phyloP scores from a whole-genome alignment of 2,888 invertebrate genomes.

The Apodemia duryi region DNA sequence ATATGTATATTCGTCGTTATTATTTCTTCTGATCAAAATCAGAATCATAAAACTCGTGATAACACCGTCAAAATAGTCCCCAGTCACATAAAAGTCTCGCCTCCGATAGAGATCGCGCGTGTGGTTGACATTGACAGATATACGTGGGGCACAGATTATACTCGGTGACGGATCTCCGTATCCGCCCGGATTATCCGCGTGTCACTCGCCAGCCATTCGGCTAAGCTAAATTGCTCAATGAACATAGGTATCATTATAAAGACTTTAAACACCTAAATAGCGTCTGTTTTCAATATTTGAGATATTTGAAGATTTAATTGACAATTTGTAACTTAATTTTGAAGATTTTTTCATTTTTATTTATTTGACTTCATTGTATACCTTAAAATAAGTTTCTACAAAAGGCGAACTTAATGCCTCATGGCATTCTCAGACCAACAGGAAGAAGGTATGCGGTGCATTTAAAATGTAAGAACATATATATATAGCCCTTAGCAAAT shows the following conservation, averaged over 20 bases:
- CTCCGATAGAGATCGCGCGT: conserved; percentile 26
- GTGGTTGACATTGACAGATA: conserved; percentile 32
- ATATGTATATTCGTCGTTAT: not conserved
- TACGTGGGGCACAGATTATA: conserved; percentile 27
- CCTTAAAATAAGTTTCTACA: no score
- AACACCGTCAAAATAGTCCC: conserved; percentile 21
- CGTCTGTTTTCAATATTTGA: not conserved
- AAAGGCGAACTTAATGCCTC: no score
- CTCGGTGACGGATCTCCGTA: conserved; percentile 12
- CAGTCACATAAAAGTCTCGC: conserved; percentile 22
- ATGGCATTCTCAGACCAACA: no score
- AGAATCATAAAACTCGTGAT: not conserved
- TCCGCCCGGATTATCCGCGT: conserved; percentile 15
- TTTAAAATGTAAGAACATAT: no score
- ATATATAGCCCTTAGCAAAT: no score
- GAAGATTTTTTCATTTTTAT: no score
- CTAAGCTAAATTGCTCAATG: conserved; percentile 11
- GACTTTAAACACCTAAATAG: not conserved
- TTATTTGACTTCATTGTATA: no score
- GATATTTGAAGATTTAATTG: not conserved
- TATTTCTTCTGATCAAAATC: not conserved
- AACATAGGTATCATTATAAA: not conserved
- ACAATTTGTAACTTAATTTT: no score
- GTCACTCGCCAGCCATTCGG: conserved; percentile 7
- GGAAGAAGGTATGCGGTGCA: no score